Conservation (phyloP, 2,797 vertebrate species). For the Tarsius wallacei region DNA sequence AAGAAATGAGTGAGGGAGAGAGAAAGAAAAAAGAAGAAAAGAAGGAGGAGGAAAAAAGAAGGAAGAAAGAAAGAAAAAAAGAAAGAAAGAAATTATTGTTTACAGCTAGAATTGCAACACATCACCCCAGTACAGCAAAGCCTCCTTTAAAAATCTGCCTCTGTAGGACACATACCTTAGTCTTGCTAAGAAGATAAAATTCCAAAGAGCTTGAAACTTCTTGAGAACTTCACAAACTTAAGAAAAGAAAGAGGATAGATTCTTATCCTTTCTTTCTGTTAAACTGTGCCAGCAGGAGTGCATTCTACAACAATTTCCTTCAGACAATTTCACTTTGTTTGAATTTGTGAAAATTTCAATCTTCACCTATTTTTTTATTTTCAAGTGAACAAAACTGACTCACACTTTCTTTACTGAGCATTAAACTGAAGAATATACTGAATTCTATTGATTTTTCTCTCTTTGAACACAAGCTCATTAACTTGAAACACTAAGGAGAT, state of each 20-base stretch:
- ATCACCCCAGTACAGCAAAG: not conserved
- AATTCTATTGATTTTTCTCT: conserved; percentile 79
- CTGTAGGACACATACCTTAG: not conserved
- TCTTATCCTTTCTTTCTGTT: not conserved
- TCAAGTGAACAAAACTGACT: conserved; percentile 50
- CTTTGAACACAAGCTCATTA: conserved; percentile 80
- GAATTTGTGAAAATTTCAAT: not conserved
- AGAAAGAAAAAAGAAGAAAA: not conserved
- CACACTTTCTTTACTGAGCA: conserved; percentile 17
- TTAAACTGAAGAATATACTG: conserved; percentile 55
- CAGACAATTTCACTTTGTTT: not conserved
- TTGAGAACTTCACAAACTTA: conserved; percentile 42
- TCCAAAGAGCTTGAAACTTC: conserved; percentile 55
- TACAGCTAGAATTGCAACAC: not conserved
- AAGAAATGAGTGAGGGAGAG: too few species aligned
- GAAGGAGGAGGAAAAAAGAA: fast-evolving
- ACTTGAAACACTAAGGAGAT: conserved; percentile 64
- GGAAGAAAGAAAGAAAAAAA: fast-evolving
- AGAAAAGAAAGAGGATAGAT: not conserved
- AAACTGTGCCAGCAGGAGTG: not conserved
- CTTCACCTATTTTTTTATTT: conserved; percentile 37
- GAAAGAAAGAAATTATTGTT: not conserved
- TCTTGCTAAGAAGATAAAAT: conserved; percentile 38
- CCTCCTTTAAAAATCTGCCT: conserved; percentile 28
- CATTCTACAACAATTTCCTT: conserved; percentile 21